Percentiles rank a stretch among this genome's conserved stretches.
Evolutionary conservation across 2,113 vertebrate species (phyloP).

Genomic region (Muscicapa adusta): DNA sequence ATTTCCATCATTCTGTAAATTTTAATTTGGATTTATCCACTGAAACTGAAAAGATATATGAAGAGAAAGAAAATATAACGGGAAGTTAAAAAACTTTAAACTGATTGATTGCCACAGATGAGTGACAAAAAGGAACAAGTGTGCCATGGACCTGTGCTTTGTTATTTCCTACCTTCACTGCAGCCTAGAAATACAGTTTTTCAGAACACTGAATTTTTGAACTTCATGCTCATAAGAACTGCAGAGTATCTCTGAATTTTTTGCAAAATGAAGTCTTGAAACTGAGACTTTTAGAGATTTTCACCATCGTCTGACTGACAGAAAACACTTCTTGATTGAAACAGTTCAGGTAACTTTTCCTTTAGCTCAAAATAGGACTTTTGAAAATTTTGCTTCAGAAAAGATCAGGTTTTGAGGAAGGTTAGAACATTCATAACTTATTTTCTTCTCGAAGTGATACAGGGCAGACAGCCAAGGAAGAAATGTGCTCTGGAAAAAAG

Average conservation of each 20-base stretch:
- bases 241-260: not conserved
- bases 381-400: not conserved
- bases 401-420: not conserved
- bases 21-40: not conserved
- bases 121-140: not conserved
- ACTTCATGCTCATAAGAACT: not conserved
- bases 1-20: not conserved
- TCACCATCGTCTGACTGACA: not conserved
- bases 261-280: not conserved
- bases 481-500: not conserved
- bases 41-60: rapidly evolving
- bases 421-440: not conserved
- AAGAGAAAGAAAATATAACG: not conserved
- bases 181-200: not conserved
- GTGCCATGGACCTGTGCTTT: not conserved
- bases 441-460: not conserved
- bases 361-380: not conserved
- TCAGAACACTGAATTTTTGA: not conserved
- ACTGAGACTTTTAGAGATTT: not conserved
- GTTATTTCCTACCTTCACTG: not conserved
- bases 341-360: not conserved
- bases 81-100: not conserved
- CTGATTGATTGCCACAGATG: not conserved
- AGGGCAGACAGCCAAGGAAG: not conserved
- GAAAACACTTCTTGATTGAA: not conserved